Conservation (phyloP, 2,113 vertebrate genomes). For the Crotalus helleri region DNA sequence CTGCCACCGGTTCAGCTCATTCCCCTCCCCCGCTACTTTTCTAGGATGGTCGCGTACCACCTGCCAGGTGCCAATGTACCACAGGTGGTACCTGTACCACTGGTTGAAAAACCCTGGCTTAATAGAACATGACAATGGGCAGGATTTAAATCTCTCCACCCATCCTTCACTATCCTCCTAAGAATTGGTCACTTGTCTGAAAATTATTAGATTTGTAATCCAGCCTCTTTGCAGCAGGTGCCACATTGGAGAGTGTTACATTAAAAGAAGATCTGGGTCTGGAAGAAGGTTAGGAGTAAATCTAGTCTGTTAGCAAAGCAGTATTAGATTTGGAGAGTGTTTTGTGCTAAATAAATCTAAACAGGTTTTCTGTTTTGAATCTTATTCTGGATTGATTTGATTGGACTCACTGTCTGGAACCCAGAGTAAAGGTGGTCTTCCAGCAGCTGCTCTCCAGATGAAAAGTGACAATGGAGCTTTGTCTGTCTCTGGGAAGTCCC, state of each 20-base stretch:
- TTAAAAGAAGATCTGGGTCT: not conserved
- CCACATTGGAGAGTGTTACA: not conserved
- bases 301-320: too few species aligned
- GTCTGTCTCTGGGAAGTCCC: not conserved
- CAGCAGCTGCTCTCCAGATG: constrained; percentile 22
- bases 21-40: too few species aligned
- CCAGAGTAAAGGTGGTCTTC: not conserved
- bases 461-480: constrained; percentile 12
- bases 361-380: not conserved
- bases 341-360: not conserved
- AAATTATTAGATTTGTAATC: not conserved
- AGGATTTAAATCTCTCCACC: not conserved
- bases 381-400: not conserved
- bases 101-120: not conserved
- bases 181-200: not conserved
- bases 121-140: not conserved
- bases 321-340: not conserved
- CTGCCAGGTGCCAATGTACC: too few species aligned
- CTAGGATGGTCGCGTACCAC: too few species aligned
- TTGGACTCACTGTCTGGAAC: not conserved
- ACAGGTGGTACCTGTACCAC: too few species aligned
- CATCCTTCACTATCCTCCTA: not conserved
- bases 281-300: not conserved
- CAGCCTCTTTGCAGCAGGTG: not conserved
- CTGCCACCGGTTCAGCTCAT: too few species aligned